Conservation (phyloP, 2,113 vertebrate genomes). For the Chaenocephalus aceratus region DNA sequence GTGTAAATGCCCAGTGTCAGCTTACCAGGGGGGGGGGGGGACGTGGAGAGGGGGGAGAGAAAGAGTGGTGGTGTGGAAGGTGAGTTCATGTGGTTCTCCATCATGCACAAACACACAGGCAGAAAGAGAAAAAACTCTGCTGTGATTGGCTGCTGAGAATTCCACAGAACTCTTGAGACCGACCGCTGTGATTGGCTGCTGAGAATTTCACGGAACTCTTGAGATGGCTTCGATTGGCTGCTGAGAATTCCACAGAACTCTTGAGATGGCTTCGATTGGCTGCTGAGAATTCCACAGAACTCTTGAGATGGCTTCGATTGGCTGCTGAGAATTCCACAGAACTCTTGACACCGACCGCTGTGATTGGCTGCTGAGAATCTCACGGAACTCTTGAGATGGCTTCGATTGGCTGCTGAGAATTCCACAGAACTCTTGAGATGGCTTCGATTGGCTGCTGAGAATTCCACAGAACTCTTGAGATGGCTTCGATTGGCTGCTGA, state of each 20-base stretch:
- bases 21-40: conserved; percentile 67
- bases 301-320: too few relatives aligned
- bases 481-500: neutral
- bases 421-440: neutral
- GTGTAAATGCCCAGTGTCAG: conserved; percentile 91
- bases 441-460: too few relatives aligned
- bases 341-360: neutral
- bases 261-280: too few relatives aligned
- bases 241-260: neutral
- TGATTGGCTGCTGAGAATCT: neutral
- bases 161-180: too few relatives aligned
- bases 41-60: conserved; percentile 22
- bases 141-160: neutral
- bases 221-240: neutral
- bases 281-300: neutral
- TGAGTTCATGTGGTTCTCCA: conserved; percentile 50
- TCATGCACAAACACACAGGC: neutral
- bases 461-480: neutral
- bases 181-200: too few relatives aligned
- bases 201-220: too few relatives aligned
- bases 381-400: neutral
- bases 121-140: neutral
- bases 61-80: conserved; percentile 14
- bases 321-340: neutral
- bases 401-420: neutral